A percentile compares a stretch with the other conserved stretches of the same genome.
Conservation (phyloP, 2,888 invertebrate genomes). For the Nowickia ferox region DNA sequence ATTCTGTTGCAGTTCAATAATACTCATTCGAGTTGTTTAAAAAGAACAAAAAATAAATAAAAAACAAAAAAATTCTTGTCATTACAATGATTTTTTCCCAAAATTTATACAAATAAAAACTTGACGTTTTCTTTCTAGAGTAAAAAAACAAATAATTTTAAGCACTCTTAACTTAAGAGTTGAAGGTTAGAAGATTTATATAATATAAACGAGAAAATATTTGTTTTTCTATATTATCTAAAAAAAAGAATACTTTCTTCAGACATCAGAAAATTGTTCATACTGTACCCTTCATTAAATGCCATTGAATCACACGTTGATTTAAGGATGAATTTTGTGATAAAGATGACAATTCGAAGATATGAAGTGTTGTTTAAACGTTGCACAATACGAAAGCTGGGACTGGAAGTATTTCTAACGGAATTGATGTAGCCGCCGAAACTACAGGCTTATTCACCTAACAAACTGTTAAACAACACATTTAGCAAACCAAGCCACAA, state of each 20-base stretch:
- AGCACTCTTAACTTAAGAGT: conserved; percentile 33
- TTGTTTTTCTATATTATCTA: conserved; percentile 47
- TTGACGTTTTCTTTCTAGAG: conserved; percentile 32
- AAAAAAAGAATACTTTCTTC: conserved; percentile 55
- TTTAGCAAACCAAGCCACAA: conserved; percentile 48
- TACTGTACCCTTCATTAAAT: conserved; percentile 65
- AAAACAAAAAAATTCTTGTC: conserved; percentile 56
- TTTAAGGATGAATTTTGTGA: conserved; percentile 38
- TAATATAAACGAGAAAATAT: conserved; percentile 40
- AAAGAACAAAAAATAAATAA: conserved; percentile 52
- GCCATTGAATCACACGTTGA: conserved; percentile 34
- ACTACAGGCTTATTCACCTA: conserved; percentile 12
- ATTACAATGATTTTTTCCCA: conserved; percentile 42
- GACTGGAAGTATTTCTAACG: conserved; percentile 35
- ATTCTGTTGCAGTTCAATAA: conserved; percentile 49
- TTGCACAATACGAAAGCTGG: conserved; percentile 49
- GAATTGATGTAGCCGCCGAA: conserved; percentile 34
- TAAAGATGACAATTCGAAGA: conserved; percentile 50
- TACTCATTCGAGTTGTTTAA: conserved; percentile 52
- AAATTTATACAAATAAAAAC: conserved; percentile 38
- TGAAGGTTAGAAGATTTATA: conserved; percentile 30
- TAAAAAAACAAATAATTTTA: conserved; percentile 33
- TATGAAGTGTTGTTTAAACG: conserved; percentile 45
- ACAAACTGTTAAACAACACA: conserved; percentile 35
- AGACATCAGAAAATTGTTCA: conserved; percentile 48